A percentile compares a stretch with the other conserved stretches of the same genome.
phyloP scores from a whole-genome alignment of 2,797 vertebrate species.

The Petrocephalus sullivani region DNA sequence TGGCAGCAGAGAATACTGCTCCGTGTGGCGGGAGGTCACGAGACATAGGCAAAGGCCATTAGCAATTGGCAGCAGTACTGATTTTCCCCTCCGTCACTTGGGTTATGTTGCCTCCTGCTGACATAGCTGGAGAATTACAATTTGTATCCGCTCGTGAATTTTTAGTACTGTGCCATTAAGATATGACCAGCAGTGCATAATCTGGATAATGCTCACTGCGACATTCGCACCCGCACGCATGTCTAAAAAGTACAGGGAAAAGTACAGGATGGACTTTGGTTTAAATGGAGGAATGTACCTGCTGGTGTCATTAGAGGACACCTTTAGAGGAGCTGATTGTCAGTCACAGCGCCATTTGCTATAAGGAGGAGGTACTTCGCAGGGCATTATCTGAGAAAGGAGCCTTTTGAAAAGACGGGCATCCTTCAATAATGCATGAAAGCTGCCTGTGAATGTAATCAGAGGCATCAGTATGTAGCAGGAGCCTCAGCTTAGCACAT shows the following conservation, averaged over 20 bases:
- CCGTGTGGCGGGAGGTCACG: not conserved
- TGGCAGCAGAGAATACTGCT: not conserved
- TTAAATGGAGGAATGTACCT: not conserved
- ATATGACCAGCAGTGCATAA: not conserved
- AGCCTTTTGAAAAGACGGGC: constrained; percentile 2
- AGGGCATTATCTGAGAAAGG: not conserved
- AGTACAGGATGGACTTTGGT: not conserved
- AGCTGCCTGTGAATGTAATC: constrained; percentile 1
- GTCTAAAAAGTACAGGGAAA: not conserved
- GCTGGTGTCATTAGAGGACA: not conserved
- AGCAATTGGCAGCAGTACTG: not conserved
- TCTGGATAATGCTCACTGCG: not conserved
- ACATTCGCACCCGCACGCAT: not conserved
- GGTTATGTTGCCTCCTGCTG: not conserved
- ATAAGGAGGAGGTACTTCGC: not conserved
- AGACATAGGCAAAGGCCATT: not conserved
- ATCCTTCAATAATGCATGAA: constrained; percentile 17
- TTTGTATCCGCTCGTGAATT: not conserved
- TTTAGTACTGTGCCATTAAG: not conserved
- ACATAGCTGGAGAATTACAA: not conserved
- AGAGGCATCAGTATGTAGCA: constrained; percentile 8
- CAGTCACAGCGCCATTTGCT: not conserved
- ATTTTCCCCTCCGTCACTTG: not conserved
- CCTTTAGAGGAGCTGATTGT: not conserved
- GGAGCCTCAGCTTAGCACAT: not conserved